These are phyloP conservation scores for Orthosia cruda DNA, from an alignment of 2,888 invertebrate genomes.

Conservation along the genomic window DNA sequence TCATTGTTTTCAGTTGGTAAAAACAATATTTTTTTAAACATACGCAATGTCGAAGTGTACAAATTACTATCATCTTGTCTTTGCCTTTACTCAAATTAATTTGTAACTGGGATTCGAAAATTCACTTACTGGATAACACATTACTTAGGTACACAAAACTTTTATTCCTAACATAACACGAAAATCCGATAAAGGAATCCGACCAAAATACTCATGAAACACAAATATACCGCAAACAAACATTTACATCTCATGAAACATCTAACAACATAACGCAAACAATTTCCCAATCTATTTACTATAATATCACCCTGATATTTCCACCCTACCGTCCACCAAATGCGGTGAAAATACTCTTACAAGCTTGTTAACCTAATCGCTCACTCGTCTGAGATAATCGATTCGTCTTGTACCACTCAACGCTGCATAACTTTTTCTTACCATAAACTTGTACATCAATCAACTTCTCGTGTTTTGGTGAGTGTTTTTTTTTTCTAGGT, in stretches of 20 bases:
- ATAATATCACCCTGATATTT: conserved; percentile 18
- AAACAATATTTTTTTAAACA: no score
- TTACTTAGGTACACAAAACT: no score
- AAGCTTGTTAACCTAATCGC: conserved; percentile 59
- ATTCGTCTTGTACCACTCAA: conserved; percentile 48
- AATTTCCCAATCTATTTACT: conserved; percentile 17
- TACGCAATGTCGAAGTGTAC: no score
- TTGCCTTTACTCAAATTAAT: no score
- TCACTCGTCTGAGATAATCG: conserved; percentile 66
- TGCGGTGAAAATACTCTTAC: conserved; percentile 44
- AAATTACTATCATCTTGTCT: no score
- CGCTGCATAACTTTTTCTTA: conserved; percentile 48
- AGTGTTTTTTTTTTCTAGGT: neutral
- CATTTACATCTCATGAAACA: neutral
- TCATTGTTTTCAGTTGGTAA: no score
- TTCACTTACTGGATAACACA: no score
- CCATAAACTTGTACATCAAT: conserved; percentile 50
- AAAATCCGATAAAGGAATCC: neutral
- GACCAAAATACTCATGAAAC: neutral
- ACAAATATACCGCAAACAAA: neutral
- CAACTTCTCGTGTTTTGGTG: conserved; percentile 5
- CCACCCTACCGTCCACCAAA: conserved; percentile 34
- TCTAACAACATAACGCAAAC: neutral
- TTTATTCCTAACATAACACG: neutral
- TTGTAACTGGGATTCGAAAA: no score